Percentiles rank a stretch among this genome's conserved stretches.
phyloP scores from a whole-genome alignment of 2,113 vertebrate species.

The Zosterops hypoxanthus region DNA sequence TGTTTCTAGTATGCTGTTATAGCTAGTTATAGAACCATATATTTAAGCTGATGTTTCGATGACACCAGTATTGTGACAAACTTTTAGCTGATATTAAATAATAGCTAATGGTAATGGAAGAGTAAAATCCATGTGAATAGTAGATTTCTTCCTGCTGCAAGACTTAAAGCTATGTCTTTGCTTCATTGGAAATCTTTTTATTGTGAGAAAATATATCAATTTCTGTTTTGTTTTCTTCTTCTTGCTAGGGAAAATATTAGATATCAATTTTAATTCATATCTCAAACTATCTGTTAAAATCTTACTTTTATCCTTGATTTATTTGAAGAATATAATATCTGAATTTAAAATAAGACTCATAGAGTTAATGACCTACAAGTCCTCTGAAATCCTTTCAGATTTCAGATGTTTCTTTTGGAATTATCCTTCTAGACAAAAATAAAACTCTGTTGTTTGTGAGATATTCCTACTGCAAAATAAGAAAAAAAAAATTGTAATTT shows the following conservation, averaged over 20 bases:
- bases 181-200: neutral
- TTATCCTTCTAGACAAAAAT: neutral
- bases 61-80: neutral
- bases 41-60: neutral
- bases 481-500: neutral
- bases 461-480: neutral
- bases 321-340: neutral
- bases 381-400: neutral
- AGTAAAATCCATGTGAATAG: neutral
- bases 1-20: neutral
- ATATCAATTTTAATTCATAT: neutral
- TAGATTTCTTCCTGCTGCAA: neutral
- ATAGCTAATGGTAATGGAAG: neutral
- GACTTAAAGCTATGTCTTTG: neutral
- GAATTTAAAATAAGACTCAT: neutral
- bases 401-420: neutral
- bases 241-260: neutral
- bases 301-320: neutral
- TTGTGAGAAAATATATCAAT: neutral
- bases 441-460: neutral
- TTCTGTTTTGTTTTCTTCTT: neutral
- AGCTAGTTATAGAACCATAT: neutral
- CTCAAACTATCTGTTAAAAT: neutral
- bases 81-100: neutral
- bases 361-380: neutral